Evolutionary conservation across 2,113 vertebrate genomes (phyloP).

Genomic region (Pygoscelis adeliae): DNA sequence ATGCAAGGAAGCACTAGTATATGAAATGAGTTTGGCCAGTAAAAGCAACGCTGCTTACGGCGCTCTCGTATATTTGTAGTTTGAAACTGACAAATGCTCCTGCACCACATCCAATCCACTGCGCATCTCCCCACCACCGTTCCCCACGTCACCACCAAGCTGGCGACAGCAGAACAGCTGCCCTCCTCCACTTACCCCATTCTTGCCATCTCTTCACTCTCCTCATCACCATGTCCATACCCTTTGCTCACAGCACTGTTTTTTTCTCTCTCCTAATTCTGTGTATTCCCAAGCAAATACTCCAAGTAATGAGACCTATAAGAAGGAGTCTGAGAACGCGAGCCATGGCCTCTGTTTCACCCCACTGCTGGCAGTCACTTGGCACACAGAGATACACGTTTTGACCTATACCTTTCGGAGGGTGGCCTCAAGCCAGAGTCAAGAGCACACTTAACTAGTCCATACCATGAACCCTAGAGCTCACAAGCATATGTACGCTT

Average conservation of each 20-base stretch:
- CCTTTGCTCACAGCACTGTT: background rate
- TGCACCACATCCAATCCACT: background rate
- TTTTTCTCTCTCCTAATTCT: background rate
- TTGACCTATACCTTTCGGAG: background rate
- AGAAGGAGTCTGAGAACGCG: background rate
- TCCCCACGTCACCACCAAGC: background rate
- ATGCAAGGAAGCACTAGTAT: background rate
- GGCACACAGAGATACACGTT: background rate
- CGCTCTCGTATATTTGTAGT: background rate
- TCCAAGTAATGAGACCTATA: background rate
- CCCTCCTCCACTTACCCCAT: background rate
- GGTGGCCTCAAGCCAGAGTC: background rate
- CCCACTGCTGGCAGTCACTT: background rate
- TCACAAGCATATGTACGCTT: background rate
- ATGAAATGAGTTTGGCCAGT: background rate
- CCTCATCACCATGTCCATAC: background rate
- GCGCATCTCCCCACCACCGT: fast-evolving
- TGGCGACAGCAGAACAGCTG: background rate
- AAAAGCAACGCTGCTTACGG: background rate
- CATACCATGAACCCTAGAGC: background rate
- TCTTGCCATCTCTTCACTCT: background rate
- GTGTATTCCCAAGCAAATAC: background rate
- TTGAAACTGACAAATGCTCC: background rate
- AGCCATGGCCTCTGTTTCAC: background rate
- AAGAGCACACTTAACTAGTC: background rate